phyloP scores from a whole-genome alignment of 2,888 invertebrate genomes.

The Cerastis leucographa region DNA sequence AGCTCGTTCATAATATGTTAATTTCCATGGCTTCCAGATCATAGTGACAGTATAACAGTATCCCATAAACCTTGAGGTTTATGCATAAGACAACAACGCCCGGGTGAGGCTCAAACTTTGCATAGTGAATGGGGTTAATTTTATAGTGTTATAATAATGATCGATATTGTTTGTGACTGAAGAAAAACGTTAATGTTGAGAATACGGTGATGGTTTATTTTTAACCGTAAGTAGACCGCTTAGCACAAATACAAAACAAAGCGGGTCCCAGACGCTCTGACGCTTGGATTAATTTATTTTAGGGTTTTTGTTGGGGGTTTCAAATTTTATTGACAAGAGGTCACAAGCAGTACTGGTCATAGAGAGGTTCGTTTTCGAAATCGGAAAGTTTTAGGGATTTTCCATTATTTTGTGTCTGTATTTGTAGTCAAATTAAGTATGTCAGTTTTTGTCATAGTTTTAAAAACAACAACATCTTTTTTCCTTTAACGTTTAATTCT shows the following conservation, averaged over 20 bases:
- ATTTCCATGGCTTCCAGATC: conserved; percentile 30
- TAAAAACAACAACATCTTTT: background rate
- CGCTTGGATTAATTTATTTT: too few species aligned
- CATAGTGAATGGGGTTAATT: conserved; percentile 24
- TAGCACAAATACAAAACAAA: too few species aligned
- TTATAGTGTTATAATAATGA: conserved; percentile 25
- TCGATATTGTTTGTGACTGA: background rate
- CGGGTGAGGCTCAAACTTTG: conserved; percentile 32
- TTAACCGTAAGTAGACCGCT: too few species aligned
- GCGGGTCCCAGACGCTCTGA: too few species aligned
- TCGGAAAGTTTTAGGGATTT: background rate
- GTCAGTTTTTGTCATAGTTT: background rate
- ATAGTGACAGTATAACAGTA: conserved; percentile 12
- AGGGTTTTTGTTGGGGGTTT: too few species aligned
- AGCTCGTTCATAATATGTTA: background rate
- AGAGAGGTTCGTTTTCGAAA: background rate
- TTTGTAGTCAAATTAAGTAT: background rate
- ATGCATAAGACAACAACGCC: conserved; percentile 45
- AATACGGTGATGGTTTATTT: background rate
- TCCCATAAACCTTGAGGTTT: conserved; percentile 47
- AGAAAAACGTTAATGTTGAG: background rate
- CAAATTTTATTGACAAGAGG: background rate
- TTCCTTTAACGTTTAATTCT: background rate
- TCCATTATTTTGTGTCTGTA: background rate
- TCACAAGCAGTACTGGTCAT: background rate